Conservation (phyloP, 2,888 invertebrate genomes). For the Tinea semifulvella region DNA sequence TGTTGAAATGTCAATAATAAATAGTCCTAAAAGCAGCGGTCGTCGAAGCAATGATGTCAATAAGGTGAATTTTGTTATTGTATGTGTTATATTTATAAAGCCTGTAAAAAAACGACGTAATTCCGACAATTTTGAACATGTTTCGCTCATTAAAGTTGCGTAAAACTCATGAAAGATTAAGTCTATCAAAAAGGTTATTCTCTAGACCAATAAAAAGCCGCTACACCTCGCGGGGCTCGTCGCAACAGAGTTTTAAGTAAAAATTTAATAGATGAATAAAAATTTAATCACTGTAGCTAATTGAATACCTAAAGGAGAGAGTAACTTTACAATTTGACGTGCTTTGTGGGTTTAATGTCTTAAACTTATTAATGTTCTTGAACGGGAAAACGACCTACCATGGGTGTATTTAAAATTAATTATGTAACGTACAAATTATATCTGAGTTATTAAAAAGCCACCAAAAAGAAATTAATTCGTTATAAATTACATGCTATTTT, state of each 20-base stretch:
- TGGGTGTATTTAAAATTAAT: too few species aligned
- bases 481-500: constrained; percentile 54
- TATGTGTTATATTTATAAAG: constrained; percentile 2
- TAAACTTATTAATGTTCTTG: not conserved
- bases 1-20: constrained; percentile 21
- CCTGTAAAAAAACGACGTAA: not conserved
- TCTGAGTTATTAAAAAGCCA: too few species aligned
- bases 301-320: constrained; percentile 29
- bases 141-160: constrained; percentile 39
- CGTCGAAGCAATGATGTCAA: too few species aligned
- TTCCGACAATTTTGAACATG: constrained; percentile 31
- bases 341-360: not conserved
- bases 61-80: not conserved
- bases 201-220: constrained; percentile 33
- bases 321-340: constrained; percentile 12
- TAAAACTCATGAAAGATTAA: constrained; percentile 36
- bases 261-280: constrained; percentile 43
- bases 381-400: too few species aligned
- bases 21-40: constrained; percentile 24
- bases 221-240: constrained; percentile 18
- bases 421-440: too few species aligned
- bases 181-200: constrained; percentile 28
- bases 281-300: constrained; percentile 38
- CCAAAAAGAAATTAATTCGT: constrained; percentile 57
- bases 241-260: constrained; percentile 24